These are phyloP conservation scores for Malurus melanocephalus DNA, from an alignment of 2,113 vertebrate genomes.

Conservation along the genomic window DNA sequence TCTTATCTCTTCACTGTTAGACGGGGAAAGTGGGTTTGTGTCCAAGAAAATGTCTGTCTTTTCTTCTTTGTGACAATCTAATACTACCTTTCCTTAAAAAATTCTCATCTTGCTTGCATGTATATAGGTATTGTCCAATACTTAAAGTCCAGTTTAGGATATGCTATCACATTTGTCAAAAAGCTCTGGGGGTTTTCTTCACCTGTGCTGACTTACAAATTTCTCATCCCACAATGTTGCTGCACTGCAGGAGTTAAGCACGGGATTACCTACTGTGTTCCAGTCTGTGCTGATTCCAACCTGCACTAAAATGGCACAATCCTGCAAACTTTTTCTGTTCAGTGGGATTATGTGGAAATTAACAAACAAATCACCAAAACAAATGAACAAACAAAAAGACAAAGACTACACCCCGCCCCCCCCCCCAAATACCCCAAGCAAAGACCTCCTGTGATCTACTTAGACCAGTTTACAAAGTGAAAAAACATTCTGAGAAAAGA, in stretches of 20 bases:
- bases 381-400: neutral
- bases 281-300: neutral
- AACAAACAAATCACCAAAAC: neutral
- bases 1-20: neutral
- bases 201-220: neutral
- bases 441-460: neutral
- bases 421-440: neutral
- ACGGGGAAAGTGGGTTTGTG: neutral
- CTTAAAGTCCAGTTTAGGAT: neutral
- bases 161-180: neutral
- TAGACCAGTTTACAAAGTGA: neutral
- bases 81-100: neutral
- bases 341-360: neutral
- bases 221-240: neutral
- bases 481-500: neutral
- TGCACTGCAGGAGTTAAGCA: neutral
- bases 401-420: fast-evolving
- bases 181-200: neutral
- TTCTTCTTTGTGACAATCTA: neutral
- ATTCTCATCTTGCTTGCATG: fast-evolving
- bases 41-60: neutral
- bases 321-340: neutral
- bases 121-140: neutral
- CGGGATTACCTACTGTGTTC: neutral
- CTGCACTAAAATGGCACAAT: neutral